Evolutionary conservation across 2,113 vertebrate species (phyloP).

Genomic region (Mungos mungo): DNA sequence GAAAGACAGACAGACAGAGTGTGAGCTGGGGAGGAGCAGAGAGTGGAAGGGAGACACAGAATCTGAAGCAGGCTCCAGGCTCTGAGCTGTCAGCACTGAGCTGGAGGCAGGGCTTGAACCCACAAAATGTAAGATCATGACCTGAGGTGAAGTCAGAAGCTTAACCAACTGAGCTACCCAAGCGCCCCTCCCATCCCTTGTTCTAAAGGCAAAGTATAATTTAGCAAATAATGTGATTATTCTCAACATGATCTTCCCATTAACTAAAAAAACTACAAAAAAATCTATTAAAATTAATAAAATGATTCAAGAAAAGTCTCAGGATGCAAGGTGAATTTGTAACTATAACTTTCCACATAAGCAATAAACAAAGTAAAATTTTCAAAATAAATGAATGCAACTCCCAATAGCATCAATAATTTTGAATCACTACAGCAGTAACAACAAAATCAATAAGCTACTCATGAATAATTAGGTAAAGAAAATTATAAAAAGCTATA

Average conservation of each 20-base stretch:
- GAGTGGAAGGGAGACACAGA: no score
- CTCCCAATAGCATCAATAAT: neutral
- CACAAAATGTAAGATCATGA: no score
- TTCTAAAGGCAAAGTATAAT: neutral
- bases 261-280: neutral
- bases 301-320: neutral
- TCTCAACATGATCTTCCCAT: neutral
- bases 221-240: neutral
- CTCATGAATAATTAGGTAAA: conserved; percentile 4
- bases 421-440: neutral
- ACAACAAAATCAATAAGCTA: conserved; percentile 34
- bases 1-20: no score
- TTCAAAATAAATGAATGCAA: conserved; percentile 1
- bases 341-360: conserved; percentile 18
- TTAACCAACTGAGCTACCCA: no score
- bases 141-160: no score
- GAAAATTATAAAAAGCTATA: conserved; percentile 34
- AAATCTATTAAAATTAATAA: neutral
- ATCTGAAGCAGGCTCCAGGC: no score
- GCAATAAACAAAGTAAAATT: conserved; percentile 26
- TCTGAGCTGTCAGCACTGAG: no score
- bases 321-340: neutral
- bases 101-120: no score
- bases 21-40: no score
- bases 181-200: neutral